Base-by-base conservation (phyloP, 2,113 vertebrate species). In the Corapipo altera region DNA sequence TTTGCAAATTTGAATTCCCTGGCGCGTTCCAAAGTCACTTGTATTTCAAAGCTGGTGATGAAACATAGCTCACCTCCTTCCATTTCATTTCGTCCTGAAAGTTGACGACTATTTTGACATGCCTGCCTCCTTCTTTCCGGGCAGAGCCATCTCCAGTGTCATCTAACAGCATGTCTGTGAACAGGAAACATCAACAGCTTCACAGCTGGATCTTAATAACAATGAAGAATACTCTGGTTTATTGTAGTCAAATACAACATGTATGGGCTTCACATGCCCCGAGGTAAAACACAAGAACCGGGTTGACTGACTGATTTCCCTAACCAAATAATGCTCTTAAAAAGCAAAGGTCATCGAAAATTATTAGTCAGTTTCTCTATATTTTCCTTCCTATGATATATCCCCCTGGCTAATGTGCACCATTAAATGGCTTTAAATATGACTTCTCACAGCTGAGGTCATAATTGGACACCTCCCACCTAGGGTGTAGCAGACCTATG, bases 81-180 rank as follows among this genome's bases (percentile, higher is more conserved):
- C 99, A 99, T 59, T 98, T 98, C 85, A 98, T 95, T 96, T 98
- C 97, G 27, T 99, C 98, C 58, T 98, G 98, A 95, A 99, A 98
- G 96, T 37, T 99, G 98, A 99, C 99, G 12, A 99, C 97, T 64
- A 99, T 99, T 97, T 98, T 99, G 92, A 99, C 99, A 4, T 98
- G 99, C 66, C 99, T 98, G 71, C 99, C 99, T 91, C 99, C 99
- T 91, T 99, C 99, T 85, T 99, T 99, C 89, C 99, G 98, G 75
- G 98, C 94, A 85, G 98, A 98, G 76, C 99, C 98, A 65, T 99
- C 99, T 44, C 98, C 98, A 37, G 98, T 97, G 95, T 99, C 99
- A 92, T 99, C 99, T 94, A 99, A 96, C 93, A 99, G 97, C 98
- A 99, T 99, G 97, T 99, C 99, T 99, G 97, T 58, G 89, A 95